A percentile compares a stretch with the other conserved stretches of the same genome.
These are phyloP conservation scores for Tetrapedia diversipes DNA, from an alignment of 2,888 invertebrate genomes.

Conservation along the genomic window DNA sequence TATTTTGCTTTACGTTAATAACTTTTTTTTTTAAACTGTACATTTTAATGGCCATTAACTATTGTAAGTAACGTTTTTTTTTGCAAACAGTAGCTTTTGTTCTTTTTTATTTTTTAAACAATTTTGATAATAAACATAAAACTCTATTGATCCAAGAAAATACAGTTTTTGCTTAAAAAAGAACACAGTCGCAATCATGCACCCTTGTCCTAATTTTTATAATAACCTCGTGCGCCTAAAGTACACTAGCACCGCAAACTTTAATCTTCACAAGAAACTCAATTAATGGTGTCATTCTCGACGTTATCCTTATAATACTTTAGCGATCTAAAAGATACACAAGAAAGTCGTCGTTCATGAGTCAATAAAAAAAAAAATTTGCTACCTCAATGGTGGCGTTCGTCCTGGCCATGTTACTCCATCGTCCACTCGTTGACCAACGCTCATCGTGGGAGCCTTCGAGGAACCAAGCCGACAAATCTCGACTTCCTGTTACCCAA, in stretches of 20 bases:
- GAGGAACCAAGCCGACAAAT: slow-evolving; percentile 48
- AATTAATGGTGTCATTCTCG: neutral
- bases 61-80: too few species aligned
- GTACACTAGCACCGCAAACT: neutral
- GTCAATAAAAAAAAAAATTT: slow-evolving; percentile 19
- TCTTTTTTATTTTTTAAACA: too few species aligned
- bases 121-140: too few species aligned
- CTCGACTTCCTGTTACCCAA: slow-evolving; percentile 73
- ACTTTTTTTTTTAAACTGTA: too few species aligned
- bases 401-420: neutral
- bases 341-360: neutral
- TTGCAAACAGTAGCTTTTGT: too few species aligned
- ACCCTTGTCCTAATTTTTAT: neutral
- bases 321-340: neutral
- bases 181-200: neutral
- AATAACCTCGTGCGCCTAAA: neutral
- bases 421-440: slow-evolving; percentile 18
- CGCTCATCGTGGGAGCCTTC: slow-evolving; percentile 41
- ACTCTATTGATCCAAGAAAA: too few species aligned
- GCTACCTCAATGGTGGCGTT: neutral
- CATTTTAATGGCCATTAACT: too few species aligned
- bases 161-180: too few species aligned
- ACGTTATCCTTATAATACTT: neutral
- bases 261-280: neutral
- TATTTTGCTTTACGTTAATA: too few species aligned